phyloP scores from a whole-genome alignment of 1,140 invertebrate species.

The Caerostris darwini region DNA sequence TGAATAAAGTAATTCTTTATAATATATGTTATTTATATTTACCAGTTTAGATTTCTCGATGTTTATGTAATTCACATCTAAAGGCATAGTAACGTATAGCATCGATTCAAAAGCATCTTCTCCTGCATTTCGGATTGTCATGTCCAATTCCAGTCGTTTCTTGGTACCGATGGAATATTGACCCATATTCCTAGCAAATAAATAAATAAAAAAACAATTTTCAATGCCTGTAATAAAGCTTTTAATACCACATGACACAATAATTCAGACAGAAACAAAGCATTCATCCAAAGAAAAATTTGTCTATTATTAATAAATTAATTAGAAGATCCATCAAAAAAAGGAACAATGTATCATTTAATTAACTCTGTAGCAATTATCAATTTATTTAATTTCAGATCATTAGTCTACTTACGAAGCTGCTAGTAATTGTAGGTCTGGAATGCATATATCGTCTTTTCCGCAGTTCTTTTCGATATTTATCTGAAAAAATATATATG shows the following conservation, averaged over 20 bases:
- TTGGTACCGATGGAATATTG: slow-evolving; percentile 91
- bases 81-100: slow-evolving; percentile 89
- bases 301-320: not conserved
- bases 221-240: not conserved
- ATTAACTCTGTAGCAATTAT: not conserved
- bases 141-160: slow-evolving; percentile 88
- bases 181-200: slow-evolving; percentile 88
- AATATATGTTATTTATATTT: slow-evolving; percentile 60
- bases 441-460: slow-evolving; percentile 94
- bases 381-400: not conserved
- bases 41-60: slow-evolving; percentile 80
- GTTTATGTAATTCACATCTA: slow-evolving; percentile 85
- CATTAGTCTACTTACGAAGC: slow-evolving; percentile 80
- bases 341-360: not conserved
- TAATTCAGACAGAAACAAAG: not conserved
- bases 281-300: not conserved
- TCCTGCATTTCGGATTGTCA: slow-evolving; percentile 89
- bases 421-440: slow-evolving; percentile 86
- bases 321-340: not conserved
- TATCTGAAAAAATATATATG: slow-evolving; percentile 84
- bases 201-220: not conserved
- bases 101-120: slow-evolving; percentile 95
- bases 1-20: too few species aligned
- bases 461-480: slow-evolving; percentile 97
- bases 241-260: not conserved